Base-by-base conservation (phyloP, 2,797 vertebrate species). In the Cyprinella venusta region DNA sequence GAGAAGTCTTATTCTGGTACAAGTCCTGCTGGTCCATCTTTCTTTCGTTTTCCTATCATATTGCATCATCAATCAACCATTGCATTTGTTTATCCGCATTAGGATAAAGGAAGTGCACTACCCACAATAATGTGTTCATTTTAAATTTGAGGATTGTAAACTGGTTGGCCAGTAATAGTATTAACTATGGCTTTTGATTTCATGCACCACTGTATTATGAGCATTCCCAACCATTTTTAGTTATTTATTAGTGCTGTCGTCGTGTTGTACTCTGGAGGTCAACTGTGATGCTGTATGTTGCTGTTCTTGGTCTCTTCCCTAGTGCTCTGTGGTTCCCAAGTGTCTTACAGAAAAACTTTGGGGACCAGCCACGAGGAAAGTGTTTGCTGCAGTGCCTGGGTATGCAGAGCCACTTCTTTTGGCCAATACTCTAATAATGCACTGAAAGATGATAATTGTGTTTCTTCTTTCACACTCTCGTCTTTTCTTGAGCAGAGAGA, bases 321-420 rank as follows among this genome's bases (percentile, higher is more conserved):
- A 93, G 94, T 94, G 91, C 87, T 91, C 92, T 90, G 91, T 95
- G 96, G 95, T 92, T 91, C 95, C 92, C 92, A 93, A 93, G 94
- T 95, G 94, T 97, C 87, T 87, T 96, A 96, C 95, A 94, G 93
- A 96, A 95, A 97, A 96, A 92, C 96, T 96, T 94, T 96, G 95
- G 95, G 89, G 88, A 69, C 80, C 89, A 92, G 94, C 93, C 91
- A 91, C 84, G 89, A 92, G 88, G 82, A 89, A 67, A 90, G 92
- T 94, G 88, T 92, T 93, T 92, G 90, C 89, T 93, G 92, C 92
- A 95, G 94, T 93, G 79, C 71, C 76, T 87, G 91, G 77, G 71
- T 84, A 90, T 87, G 71, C 81, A 91, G 89, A 88, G 33, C 90
- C 90, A 63, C 16, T 76, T 86, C 83, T 84, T 87, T 85, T 80